Base-by-base conservation (phyloP, 1,140 invertebrate genomes). In the Lepidurus arcticus region DNA sequence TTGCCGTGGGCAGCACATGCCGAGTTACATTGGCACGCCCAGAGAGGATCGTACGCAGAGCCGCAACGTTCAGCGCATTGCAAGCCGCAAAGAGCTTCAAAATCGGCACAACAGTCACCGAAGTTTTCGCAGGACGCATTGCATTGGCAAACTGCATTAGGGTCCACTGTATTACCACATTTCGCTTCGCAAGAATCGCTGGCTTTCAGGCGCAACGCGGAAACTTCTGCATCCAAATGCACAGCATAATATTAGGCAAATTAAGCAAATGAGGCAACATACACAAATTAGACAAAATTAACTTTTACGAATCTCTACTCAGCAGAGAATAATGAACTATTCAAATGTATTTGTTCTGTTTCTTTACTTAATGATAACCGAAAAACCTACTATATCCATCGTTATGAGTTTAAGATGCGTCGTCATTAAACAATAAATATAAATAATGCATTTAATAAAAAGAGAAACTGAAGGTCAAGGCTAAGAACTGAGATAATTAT, bases 81-180 rank as follows among this genome's bases (percentile, higher is more conserved):
- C 11, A 53, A 74, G 43, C 73, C 47, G 76, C 79, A 80, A 10
- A 44, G 26, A 21, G 44, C 16, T 2, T 76, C 44, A 44, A 42
- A 80, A 42, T 80, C 79, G n/a, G 34, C 65, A 34, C 79, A 80
- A 44, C 79, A 80, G 42, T 80, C 79, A 21, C 73, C 73, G 76
- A 45, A 80, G 11, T 8, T 77, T 10, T 42, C 42, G 44, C 79
- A 80, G 24, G 79, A 42, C 42, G 47, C 42, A n/a, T 80, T 80
- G 42, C 79, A 80, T 44, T 80, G 79, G 44, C 79, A 80, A 5
- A 76, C 43, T 34, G 73, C 65, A 10, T 73, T 42, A 6, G 79
- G 24, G 43, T 80, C 76, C 7, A 44, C 42, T 7, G 43, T 9
- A 26, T 21, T 24, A 44, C 73, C 79, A 43, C 79, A 80, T 73